These are phyloP conservation scores for Pristiophorus japonicus DNA, from an alignment of 2,113 vertebrate genomes.

Conservation along the genomic window DNA sequence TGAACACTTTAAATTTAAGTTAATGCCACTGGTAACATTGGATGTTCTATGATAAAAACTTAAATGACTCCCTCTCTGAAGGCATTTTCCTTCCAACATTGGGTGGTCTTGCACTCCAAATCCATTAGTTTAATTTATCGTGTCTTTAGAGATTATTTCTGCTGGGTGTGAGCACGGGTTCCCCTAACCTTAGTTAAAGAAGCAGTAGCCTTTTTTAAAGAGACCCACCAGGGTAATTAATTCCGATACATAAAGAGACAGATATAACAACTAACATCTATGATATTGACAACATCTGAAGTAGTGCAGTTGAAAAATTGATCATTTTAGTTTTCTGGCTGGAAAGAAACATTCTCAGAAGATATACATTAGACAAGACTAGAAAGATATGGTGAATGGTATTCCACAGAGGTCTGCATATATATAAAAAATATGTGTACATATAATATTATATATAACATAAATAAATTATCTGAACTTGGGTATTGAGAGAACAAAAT, in stretches of 20 bases:
- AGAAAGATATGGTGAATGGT: background rate
- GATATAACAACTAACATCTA: background rate
- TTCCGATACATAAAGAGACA: background rate
- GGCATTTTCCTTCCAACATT: background rate
- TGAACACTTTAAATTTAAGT: constrained; percentile 18
- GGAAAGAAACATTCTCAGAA: background rate
- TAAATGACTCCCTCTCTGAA: constrained; percentile 5
- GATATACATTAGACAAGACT: background rate
- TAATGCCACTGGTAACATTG: constrained; percentile 19
- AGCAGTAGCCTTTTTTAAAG: background rate
- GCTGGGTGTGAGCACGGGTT: background rate
- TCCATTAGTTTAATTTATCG: constrained; percentile 18
- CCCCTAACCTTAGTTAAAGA: background rate
- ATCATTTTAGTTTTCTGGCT: background rate
- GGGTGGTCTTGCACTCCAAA: constrained; percentile 23
- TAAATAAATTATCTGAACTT: background rate
- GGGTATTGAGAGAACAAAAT: background rate
- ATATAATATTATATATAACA: background rate
- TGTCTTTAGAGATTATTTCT: background rate
- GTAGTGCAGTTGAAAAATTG: background rate
- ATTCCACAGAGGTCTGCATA: background rate
- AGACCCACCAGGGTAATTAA: background rate
- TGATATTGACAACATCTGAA: background rate
- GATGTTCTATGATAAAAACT: constrained; percentile 17
- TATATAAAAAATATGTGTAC: background rate